A percentile compares a stretch with the other conserved stretches of the same genome.
Evolutionary conservation across 2,113 vertebrate species (phyloP).

Genomic region (Elaphurus davidianus): DNA sequence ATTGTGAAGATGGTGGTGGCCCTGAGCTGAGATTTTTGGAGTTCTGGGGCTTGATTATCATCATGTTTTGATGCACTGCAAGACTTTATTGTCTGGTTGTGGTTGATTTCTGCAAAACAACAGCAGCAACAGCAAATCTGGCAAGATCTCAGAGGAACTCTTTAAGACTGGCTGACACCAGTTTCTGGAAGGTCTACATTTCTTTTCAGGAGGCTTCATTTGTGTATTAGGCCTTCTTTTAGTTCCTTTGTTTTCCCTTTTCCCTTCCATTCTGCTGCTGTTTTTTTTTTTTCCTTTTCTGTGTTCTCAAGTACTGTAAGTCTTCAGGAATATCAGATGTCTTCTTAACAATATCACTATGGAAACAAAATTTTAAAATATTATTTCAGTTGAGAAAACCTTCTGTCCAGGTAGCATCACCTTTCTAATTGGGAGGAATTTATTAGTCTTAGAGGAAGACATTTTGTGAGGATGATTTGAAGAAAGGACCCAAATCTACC

Average conservation of each 20-base stretch:
- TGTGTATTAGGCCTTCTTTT: conserved; percentile 58
- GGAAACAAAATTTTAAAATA: conserved; percentile 76
- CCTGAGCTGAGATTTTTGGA: conserved; percentile 70
- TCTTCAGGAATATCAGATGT: conserved; percentile 52
- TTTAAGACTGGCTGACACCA: conserved; percentile 33
- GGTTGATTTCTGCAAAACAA: conserved; percentile 61
- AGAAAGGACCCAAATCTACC: conserved; percentile 4
- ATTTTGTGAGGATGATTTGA: conserved; percentile 64
- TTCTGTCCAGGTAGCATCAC: conserved; percentile 59
- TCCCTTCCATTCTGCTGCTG: conserved; percentile 44
- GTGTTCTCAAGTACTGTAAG: conserved; percentile 65
- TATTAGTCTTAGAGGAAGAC: conserved; percentile 66
- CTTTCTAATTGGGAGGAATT: conserved; percentile 66
- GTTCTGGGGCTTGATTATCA: conserved; percentile 74
- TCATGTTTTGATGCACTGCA: conserved; percentile 69
- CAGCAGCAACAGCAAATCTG: conserved; percentile 22
- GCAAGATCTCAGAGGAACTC: conserved; percentile 70
- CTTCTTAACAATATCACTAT: conserved; percentile 78
- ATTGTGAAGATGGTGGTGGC: conserved; percentile 72
- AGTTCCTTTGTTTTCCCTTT: conserved; percentile 66
- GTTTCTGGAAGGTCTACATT: conserved; percentile 63
- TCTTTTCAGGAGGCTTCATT: conserved; percentile 68
- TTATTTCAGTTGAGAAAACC: conserved; percentile 63
- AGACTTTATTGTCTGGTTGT: conserved; percentile 69
- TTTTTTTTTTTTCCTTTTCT: neutral